Evolutionary conservation across 2,888 invertebrate species (phyloP).

Genomic region (Lithosia quadra): DNA sequence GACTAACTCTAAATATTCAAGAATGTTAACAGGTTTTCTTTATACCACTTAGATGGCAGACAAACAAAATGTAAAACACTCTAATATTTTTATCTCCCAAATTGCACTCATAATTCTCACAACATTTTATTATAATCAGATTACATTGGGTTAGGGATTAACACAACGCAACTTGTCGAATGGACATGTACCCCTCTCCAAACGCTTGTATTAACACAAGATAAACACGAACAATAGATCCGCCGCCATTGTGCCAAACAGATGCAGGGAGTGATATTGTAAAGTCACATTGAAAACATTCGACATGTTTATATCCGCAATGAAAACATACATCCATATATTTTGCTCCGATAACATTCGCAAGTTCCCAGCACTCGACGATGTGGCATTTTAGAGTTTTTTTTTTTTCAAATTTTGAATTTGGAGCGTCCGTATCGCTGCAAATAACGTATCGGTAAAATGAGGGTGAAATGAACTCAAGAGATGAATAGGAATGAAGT

Average conservation of each 20-base stretch:
- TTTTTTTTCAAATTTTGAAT: not conserved
- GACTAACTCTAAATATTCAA: no score
- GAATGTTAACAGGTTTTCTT: no score
- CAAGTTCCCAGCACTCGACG: not conserved
- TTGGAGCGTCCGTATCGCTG: not conserved
- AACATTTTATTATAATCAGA: not conserved
- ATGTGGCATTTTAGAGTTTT: not conserved
- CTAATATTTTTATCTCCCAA: not conserved
- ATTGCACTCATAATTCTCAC: not conserved
- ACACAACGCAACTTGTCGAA: conserved; percentile 12
- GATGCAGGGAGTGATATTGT: conserved; percentile 13
- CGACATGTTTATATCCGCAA: conserved; percentile 15
- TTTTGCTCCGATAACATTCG: conserved; percentile 16
- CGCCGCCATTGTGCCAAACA: conserved; percentile 6
- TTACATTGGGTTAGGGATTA: conserved; percentile 5
- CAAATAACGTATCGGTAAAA: no score
- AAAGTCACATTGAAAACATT: conserved; percentile 5
- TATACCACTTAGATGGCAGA: no score
- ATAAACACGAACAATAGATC: conserved; percentile 9
- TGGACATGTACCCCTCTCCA: not conserved
- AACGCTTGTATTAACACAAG: not conserved
- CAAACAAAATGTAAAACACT: no score
- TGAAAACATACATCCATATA: conserved; percentile 9
- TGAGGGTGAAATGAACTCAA: no score
- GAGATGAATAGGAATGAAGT: no score